Base-by-base conservation (phyloP, 2,797 vertebrate species). In the Lerista edwardsae region DNA sequence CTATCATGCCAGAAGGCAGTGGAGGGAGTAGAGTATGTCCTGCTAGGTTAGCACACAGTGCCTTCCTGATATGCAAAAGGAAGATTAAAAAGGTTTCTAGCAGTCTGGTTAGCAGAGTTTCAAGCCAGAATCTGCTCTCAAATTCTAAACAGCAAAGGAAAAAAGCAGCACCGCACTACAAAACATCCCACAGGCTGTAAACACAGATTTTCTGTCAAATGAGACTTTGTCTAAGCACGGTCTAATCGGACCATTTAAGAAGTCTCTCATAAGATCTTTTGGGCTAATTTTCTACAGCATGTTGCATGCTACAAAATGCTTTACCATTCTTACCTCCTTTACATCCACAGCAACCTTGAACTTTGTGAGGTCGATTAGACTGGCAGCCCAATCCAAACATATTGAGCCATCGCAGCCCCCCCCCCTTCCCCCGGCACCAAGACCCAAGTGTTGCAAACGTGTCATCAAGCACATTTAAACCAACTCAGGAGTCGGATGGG, bases 141-240 rank as follows among this genome's bases (percentile, higher is more conserved):
- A 74, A 34, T 75, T 80, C 88, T 93, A 90, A 91, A 65, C 84
- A 89, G 11, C 7, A 91, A 74, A 88, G 86, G n/a, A 87, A 81
- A 84, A 94, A 90, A 93, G 88, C 79, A 90, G 92, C 86, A 81
- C 86, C 91, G 86, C 77, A 79, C 79, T 92, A 92, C 91, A 94
- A 82, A 93, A 87, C 78, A 88, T 90, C 83, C 73, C 90, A 88
- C 82, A 86, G 9, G 47, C 95, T 88, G 85, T 95, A 96, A 96
- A 96, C 94, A 88, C 64, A 80, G 88, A 47, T 72, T 89, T 86
- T 92, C 73, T 80, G 73, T 76, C 64, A 81, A 81, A 69, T 61
- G 55, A 65, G n/a, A 62, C 74, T 61, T 79, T 79, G 31, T 55
- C 61, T 25, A 61, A 25, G 59, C 5, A 61, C 21, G 1, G 44